A percentile compares a stretch with the other conserved stretches of the same genome.
Evolutionary conservation across 2,797 vertebrate species (phyloP).

Genomic region (Lagorchestes hirsutus): DNA sequence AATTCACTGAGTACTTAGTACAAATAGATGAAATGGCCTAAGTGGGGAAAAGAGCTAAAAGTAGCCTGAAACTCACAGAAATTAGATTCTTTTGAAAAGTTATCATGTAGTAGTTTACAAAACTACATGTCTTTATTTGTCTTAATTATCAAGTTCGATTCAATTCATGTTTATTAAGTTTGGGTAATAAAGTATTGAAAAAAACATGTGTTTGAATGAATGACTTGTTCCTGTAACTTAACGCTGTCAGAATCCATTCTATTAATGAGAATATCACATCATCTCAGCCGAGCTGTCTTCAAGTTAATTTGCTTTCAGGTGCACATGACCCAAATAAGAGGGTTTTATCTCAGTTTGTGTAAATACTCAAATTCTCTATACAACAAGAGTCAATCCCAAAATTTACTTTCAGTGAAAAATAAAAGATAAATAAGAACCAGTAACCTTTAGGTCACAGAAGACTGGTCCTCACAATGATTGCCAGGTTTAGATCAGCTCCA

Average conservation of each 20-base stretch:
- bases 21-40: background rate
- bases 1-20: background rate
- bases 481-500: background rate
- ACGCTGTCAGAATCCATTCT: background rate
- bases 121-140: background rate
- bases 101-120: background rate
- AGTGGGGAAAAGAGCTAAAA: background rate
- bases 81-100: background rate
- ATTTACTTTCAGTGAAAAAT: background rate
- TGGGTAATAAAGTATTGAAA: background rate
- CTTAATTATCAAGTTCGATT: background rate
- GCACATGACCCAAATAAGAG: background rate
- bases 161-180: background rate
- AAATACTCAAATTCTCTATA: background rate
- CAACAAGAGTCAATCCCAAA: background rate
- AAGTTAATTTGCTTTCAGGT: background rate
- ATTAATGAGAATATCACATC: background rate
- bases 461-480: too few relatives aligned
- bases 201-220: background rate
- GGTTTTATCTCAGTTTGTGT: slow-evolving; percentile 33
- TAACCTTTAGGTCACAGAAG: background rate
- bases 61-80: background rate
- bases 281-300: background rate
- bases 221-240: background rate
- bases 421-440: background rate